phyloP scores from a whole-genome alignment of 2,888 invertebrate genomes.

The Nemurella pictetii region DNA sequence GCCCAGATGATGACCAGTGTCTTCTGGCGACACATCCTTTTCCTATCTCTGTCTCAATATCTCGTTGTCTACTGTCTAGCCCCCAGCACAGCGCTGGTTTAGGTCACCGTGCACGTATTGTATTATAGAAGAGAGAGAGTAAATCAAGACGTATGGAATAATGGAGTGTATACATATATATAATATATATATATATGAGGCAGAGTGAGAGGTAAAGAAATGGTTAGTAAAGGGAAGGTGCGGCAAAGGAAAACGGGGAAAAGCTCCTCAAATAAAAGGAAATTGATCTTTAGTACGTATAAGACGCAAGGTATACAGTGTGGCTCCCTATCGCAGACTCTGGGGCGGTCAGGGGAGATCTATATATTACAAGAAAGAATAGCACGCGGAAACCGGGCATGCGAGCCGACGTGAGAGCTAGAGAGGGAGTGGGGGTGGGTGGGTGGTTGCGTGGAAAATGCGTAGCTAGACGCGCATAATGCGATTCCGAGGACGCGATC shows the following conservation, averaged over 20 bases:
- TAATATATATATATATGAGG: neutral
- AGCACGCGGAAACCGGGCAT: neutral
- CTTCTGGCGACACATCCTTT: neutral
- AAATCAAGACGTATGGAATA: slow-evolving; percentile 7
- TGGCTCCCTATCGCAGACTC: too few species aligned
- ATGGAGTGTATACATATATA: neutral
- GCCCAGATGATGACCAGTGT: neutral
- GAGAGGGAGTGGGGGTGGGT: neutral
- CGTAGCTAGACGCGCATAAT: too few species aligned
- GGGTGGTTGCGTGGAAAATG: neutral
- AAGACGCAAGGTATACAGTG: neutral
- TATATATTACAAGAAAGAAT: neutral
- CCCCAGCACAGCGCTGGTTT: neutral
- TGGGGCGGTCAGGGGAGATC: neutral
- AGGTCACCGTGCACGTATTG: neutral
- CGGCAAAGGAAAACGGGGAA: neutral
- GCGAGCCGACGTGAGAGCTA: too few species aligned
- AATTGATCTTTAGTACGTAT: neutral
- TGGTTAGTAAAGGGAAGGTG: neutral
- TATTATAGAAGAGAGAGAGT: neutral
- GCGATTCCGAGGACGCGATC: too few species aligned
- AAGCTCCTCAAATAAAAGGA: neutral
- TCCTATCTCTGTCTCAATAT: too few species aligned
- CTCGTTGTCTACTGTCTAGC: too few species aligned
- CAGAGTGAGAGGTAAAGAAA: neutral